These are phyloP conservation scores for Drosophila cardini DNA, from an alignment of 1,140 invertebrate genomes.

Conservation along the genomic window DNA sequence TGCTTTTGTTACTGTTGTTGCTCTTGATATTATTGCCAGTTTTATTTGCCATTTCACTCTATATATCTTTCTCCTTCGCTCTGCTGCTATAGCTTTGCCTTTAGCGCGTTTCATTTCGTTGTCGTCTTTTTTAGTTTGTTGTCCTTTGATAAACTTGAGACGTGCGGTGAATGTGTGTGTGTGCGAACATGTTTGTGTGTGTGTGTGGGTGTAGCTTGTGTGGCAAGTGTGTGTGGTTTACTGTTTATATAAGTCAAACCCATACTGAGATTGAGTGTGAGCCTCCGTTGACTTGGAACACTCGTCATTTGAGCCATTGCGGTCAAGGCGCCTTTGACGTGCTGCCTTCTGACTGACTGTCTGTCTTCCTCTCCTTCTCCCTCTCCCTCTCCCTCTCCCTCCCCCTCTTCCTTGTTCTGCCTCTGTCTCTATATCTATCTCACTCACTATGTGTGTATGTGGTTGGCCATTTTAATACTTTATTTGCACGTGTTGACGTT, in stretches of 20 bases:
- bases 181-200: constrained; percentile 24
- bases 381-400: no score
- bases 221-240: constrained; percentile 34
- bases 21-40: constrained; percentile 33
- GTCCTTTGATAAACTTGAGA: constrained; percentile 80
- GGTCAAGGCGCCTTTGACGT: constrained; percentile 70
- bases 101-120: constrained; percentile 31
- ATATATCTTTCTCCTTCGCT: constrained; percentile 32
- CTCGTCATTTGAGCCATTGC: constrained; percentile 76
- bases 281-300: constrained; percentile 39
- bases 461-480: constrained; percentile 69
- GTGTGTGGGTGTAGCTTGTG: constrained; percentile 8
- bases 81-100: constrained; percentile 12
- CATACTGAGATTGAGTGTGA: constrained; percentile 61
- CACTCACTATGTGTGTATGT: constrained; percentile 12
- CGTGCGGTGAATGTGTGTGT: constrained; percentile 60
- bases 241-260: constrained; percentile 75
- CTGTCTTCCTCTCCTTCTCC: no score
- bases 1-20: constrained; percentile 28
- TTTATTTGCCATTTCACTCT: constrained; percentile 42
- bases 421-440: constrained; percentile 13
- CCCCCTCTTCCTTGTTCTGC: constrained; percentile 1
- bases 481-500: constrained; percentile 80
- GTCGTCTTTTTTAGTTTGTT: constrained; percentile 42
- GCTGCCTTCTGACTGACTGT: background rate